Evolutionary conservation across 92 coral and sea anemone species (phyloP), one percentile per base, ranked within the genome.

Genomic region (Porites lobata): DNA sequence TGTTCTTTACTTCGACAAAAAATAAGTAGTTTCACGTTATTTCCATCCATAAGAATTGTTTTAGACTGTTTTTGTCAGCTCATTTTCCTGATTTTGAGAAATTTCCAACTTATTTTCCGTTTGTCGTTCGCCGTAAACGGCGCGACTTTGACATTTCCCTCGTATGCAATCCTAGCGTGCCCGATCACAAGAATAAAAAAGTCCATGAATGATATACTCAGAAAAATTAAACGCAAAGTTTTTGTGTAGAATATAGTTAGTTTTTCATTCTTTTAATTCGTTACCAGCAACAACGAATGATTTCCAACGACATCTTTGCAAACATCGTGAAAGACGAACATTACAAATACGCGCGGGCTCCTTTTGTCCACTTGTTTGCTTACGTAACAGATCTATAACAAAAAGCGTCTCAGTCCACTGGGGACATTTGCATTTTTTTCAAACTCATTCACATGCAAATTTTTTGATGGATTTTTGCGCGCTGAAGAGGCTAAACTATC

Each of bases 361-460:
- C 9, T 9, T 76, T 26, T 22, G n/a, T 54, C 51, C 67, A 57
- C 80, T 65, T 76, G 80, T 58, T 58, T 26, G 80, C 18, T 58
- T 29, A 77, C 81, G 53, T 53, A 77, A 29, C 32, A 2, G 32
- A 77, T 59, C 14, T 19, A 0, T 1, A 59, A 50, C 67, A 76
- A 76, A 76, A 22, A 76, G 51, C 20, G 18, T 22, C 29, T n/a
- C 53, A 29, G 50, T 4, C 68, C 22, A 26, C 68, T 8, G 26
- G 53, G 21, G 68, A 15, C 21, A 78, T 63, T 76, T 56, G 11
- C 72, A 47, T 65, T 50, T 79, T 63, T 62, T 14, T 38, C 47
- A 38, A 65, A 12, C 72, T 79, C 84, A 79, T 80, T 80, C 65
- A 65, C 63, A 80, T 80, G 84, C 75, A 80, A 66, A 80, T 66